Conservation (phyloP, 1,140 invertebrate species). For the Pentalonia nigronervosa region DNA sequence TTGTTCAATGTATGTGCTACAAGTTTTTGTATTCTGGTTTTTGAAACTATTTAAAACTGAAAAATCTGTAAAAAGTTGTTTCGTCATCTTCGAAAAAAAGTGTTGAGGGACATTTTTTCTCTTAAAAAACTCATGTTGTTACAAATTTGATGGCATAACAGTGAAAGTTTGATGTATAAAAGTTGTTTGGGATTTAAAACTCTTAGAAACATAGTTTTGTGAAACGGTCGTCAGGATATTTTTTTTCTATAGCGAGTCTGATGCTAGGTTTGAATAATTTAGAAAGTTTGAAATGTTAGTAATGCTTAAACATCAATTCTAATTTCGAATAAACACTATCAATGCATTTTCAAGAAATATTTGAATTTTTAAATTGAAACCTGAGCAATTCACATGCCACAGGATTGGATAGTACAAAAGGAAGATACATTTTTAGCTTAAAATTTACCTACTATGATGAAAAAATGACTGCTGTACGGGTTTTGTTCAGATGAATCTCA, state of each 20-base stretch:
- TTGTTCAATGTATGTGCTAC: not conserved
- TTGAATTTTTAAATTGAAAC: constrained; percentile 12
- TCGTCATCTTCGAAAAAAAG: not conserved
- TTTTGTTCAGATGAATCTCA: not conserved
- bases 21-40: not conserved
- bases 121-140: not conserved
- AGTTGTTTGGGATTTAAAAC: constrained; percentile 11
- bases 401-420: not conserved
- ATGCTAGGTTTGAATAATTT: not conserved
- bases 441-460: not conserved
- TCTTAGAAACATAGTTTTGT: constrained; percentile 6
- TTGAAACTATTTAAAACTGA: not conserved
- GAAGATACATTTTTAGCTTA: not conserved
- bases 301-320: not conserved
- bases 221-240: not conserved
- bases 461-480: not conserved
- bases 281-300: not conserved
- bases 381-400: not conserved
- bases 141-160: constrained; percentile 6
- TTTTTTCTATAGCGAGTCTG: not conserved
- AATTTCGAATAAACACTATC: not conserved
- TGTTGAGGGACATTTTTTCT: not conserved
- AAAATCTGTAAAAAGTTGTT: not conserved
- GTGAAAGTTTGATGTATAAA: constrained; percentile 30
- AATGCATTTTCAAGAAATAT: not conserved